Conservation (phyloP, 2,797 vertebrate genomes). For the Platyrinchus mystaceus region DNA sequence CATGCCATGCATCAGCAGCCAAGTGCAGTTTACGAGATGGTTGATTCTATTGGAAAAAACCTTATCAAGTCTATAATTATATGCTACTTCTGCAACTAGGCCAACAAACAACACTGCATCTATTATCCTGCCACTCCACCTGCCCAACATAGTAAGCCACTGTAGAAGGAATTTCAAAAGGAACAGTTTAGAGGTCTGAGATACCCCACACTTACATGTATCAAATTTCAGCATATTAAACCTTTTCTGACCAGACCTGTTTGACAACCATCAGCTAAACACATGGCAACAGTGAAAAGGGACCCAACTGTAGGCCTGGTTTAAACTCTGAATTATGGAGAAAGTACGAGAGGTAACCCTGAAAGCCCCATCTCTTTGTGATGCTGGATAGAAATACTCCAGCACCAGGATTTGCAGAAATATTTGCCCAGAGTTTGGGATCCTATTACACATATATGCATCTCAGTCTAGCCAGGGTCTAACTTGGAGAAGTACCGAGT, state of each 20-base stretch:
- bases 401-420: background rate
- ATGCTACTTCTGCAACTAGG: background rate
- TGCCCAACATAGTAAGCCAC: background rate
- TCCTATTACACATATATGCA: background rate
- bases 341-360: background rate
- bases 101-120: background rate
- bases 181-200: background rate
- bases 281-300: background rate
- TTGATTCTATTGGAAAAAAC: background rate
- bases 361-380: background rate
- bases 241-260: background rate
- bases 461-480: background rate
- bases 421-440: background rate
- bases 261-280: background rate
- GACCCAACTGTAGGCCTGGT: background rate
- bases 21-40: background rate
- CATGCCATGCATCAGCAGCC: background rate
- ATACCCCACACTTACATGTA: background rate
- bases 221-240: background rate
- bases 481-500: background rate
- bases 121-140: background rate
- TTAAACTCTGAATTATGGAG: background rate
- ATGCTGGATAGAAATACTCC: accelerated
- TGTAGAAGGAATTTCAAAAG: background rate
- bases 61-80: background rate